Base-by-base conservation (phyloP, 2,113 vertebrate genomes). In the Scatophagus argus region DNA sequence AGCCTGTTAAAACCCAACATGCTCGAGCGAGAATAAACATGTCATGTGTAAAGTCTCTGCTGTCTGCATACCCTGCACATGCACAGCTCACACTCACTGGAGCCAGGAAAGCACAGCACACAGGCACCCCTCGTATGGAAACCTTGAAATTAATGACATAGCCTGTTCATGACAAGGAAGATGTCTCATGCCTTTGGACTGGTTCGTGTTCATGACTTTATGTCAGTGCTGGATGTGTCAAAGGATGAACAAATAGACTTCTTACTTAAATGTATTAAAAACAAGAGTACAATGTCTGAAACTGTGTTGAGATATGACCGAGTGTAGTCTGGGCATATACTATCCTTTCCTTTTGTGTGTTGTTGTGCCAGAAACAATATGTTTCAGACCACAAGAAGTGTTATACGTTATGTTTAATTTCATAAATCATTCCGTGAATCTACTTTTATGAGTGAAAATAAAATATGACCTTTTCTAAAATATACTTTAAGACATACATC, bases 11-110 rank as follows among this genome's bases (percentile, higher is more conserved):
- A 73, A 66, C 23, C 34, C 0, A 64, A 66, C 74, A 2, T 11
- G 82, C 62, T 74, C 3, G n/a, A 79, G 68, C 36, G 6, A 44
- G 74, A 90, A 78, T 43, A 76, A 83, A 87, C 80, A 74, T 17
- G 63, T 34, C 34, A 13, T 49, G 41, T 64, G 68, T 75, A 19
- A 72, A 73, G 43, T 16, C 70, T 54, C 49, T 79, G 54, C 71
- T 13, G 47, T 67, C 78, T 74, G 54, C 31, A 12, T 32, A 8
- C 79, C 43, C 62, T 21, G 12, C 73, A 58, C 36, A 60, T 38
- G 58, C 61, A 70, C 34, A 47, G 13, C 64, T 52, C 23, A 19
- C 61, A 47, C 38, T 72, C 39, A 5, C 54, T 36, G 19, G 17
- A 74, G 49, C 55, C 71, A 67, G 79, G 54, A 85, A 83, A 80